Evolutionary conservation across 2,797 vertebrate species (phyloP).

Genomic region (Sebastes itinus): DNA sequence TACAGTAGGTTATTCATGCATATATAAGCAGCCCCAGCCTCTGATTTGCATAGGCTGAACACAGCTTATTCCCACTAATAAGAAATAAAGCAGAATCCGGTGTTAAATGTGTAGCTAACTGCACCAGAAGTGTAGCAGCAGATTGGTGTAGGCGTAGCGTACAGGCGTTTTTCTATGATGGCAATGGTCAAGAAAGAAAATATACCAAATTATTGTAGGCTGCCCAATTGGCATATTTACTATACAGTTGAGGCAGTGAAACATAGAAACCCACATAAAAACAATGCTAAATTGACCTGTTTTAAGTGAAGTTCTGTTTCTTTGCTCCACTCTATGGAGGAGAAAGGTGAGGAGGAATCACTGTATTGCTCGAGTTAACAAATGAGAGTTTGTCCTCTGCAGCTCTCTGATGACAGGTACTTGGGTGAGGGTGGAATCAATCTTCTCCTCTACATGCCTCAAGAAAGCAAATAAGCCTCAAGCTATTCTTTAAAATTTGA

Average conservation of each 20-base stretch:
- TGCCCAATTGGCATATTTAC: not conserved
- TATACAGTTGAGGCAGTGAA: not conserved
- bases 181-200: constrained; percentile 1
- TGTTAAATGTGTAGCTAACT: constrained; percentile 27
- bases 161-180: not conserved
- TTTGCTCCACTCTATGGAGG: not conserved
- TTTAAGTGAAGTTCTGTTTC: not conserved
- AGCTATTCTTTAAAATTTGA: not conserved
- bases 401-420: not conserved
- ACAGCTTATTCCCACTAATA: constrained; percentile 24
- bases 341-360: not conserved
- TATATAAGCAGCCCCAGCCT: not conserved
- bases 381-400: not conserved
- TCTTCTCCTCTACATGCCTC: no score
- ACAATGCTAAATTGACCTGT: not conserved
- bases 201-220: not conserved
- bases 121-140: constrained; percentile 22
- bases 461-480: not conserved
- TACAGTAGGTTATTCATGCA: not conserved
- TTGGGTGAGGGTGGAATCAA: not conserved
- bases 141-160: constrained; percentile 4
- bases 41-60: not conserved
- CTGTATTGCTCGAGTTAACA: not conserved
- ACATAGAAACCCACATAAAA: not conserved
- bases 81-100: constrained; percentile 39